These are phyloP conservation scores for Neodiprion pinetum DNA, from an alignment of 1,140 invertebrate species.

Conservation along the genomic window DNA sequence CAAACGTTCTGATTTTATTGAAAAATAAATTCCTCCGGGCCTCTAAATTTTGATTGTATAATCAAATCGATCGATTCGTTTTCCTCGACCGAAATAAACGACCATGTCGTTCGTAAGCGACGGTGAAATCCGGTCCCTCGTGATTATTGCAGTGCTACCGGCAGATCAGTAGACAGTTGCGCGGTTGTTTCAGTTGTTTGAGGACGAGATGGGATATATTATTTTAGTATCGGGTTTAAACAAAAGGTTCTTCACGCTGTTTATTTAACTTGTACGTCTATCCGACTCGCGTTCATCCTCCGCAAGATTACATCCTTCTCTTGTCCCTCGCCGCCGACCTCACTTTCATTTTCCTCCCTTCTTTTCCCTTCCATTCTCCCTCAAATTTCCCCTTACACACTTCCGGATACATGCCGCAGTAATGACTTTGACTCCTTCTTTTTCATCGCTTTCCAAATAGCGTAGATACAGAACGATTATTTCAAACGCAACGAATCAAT, in stretches of 20 bases:
- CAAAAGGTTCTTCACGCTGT: constrained; percentile 45
- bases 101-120: too few relatives aligned
- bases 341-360: neutral
- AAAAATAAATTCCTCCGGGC: too few relatives aligned
- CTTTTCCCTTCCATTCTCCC: neutral
- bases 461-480: too few relatives aligned
- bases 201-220: constrained; percentile 34
- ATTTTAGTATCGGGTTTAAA: constrained; percentile 49
- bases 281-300: constrained; percentile 31
- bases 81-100: too few relatives aligned
- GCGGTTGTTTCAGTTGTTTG: constrained; percentile 1
- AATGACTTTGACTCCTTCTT: neutral
- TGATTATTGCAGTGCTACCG: too few relatives aligned
- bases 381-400: neutral
- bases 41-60: too few relatives aligned
- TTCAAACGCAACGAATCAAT: constrained; percentile 21
- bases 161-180: neutral
- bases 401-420: neutral
- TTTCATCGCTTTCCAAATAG: neutral
- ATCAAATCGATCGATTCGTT: too few relatives aligned
- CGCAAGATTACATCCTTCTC: constrained; percentile 36
- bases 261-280: constrained; percentile 49
- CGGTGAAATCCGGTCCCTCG: too few relatives aligned
- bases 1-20: too few relatives aligned
- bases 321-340: neutral